Evolutionary conservation across 2,888 invertebrate genomes (phyloP), one percentile per base, ranked within the genome.

Genomic region (Stegana nigrithorax): DNA sequence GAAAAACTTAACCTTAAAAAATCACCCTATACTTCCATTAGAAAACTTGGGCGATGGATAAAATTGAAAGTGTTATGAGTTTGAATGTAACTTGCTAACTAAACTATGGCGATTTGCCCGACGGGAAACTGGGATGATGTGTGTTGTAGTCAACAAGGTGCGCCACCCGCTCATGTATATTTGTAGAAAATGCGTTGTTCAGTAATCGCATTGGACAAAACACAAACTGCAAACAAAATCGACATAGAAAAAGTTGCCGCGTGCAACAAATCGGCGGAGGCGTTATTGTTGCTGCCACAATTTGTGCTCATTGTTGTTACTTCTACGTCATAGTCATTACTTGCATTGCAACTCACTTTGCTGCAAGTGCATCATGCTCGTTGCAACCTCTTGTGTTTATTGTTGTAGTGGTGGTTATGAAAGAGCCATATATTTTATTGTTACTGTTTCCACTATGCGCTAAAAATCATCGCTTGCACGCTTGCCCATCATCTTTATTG

Each of bases 1-100:
- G n/a, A n/a, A n/a, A n/a, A n/a, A n/a, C n/a, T n/a, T n/a, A n/a
- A n/a, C n/a, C n/a, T n/a, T n/a, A n/a, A n/a, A n/a, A n/a, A n/a
- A n/a, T n/a, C n/a, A n/a, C n/a, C n/a, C n/a, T n/a, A n/a, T n/a
- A n/a, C n/a, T n/a, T n/a, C n/a, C n/a, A n/a, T n/a, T n/a, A n/a
- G n/a, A n/a, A n/a, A 21, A 5, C 64, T 64, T 79, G 79, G 79
- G 66, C 65, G 75, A 79, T 75, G 73, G 78, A 64, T 62, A 57
- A 66, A 60, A 53, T 42, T 19, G 44, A 32, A 42, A 50, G 39
- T 44, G 59, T 50, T 75, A 77, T 75, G 71, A 62, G 63, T 56
- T 36, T 56, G n/a, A 55, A 55, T 55, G 55, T 12, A 32, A 21
- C 78, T 78, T 78, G 63, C 60, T 25, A 76, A 72, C 70, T 72